Conservation (phyloP, 2,888 invertebrate species). For the Dermolepida albohirtum region DNA sequence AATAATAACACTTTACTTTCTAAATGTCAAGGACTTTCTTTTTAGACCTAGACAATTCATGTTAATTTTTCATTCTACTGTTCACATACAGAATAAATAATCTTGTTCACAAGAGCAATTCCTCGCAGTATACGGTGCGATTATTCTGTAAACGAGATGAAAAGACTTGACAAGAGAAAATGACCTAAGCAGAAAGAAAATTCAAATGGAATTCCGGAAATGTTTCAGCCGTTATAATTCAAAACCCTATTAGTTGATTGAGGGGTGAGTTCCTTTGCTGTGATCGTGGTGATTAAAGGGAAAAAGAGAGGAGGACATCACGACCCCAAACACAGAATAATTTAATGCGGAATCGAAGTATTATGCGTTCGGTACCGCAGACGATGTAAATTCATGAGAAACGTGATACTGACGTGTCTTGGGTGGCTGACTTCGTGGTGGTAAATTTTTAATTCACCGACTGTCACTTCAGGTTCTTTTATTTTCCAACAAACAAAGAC, state of each 20-base stretch:
- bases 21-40: too few species aligned
- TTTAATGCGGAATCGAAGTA: conserved; percentile 55
- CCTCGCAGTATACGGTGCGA: too few species aligned
- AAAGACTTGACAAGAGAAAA: too few species aligned
- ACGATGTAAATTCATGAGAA: conserved; percentile 59
- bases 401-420: conserved; percentile 54
- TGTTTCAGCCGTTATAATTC: conserved; percentile 53
- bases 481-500: too few species aligned
- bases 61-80: too few species aligned
- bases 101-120: too few species aligned
- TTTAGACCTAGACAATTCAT: too few species aligned
- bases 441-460: conserved; percentile 37
- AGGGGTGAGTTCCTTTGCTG: conserved; percentile 42
- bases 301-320: conserved; percentile 48
- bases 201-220: conserved; percentile 43
- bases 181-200: too few species aligned
- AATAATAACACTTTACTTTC: too few species aligned
- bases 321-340: conserved; percentile 52
- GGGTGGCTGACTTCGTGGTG: conserved; percentile 40
- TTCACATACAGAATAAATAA: too few species aligned
- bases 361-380: conserved; percentile 53
- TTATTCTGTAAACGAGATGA: too few species aligned
- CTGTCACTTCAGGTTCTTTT: conserved; percentile 24
- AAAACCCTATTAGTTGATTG: conserved; percentile 56
- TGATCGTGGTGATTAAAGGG: conserved; percentile 48